phyloP scores from a whole-genome alignment of 2,797 vertebrate species.

The Sebastes nivosus region DNA sequence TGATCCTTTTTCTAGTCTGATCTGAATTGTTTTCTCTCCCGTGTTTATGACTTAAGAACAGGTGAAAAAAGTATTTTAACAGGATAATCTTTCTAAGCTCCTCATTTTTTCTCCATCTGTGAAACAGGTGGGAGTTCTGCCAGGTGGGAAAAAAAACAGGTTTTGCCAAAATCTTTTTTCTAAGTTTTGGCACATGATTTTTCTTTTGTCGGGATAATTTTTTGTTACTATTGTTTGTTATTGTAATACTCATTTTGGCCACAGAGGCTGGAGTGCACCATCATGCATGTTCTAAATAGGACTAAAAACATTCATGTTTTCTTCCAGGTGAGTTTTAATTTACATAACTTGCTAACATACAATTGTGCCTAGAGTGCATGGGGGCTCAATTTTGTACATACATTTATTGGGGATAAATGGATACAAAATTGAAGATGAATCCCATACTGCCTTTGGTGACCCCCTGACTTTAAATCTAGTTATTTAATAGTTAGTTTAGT shows the following conservation, averaged over 20 bases:
- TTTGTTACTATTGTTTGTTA: too few species aligned
- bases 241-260: too few species aligned
- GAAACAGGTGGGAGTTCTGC: too few species aligned
- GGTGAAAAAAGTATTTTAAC: not conserved
- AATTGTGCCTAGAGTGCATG: not conserved
- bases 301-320: not conserved
- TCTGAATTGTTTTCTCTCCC: not conserved
- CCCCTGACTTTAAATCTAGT: too few species aligned
- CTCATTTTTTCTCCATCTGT: not conserved
- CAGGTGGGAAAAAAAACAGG: too few species aligned
- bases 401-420: too few species aligned
- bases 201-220: fast-evolving
- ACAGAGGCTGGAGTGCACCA: too few species aligned
- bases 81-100: not conserved
- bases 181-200: too few species aligned
- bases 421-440: not conserved
- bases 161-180: too few species aligned
- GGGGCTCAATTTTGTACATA: not conserved
- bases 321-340: not conserved
- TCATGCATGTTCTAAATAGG: fast-evolving
- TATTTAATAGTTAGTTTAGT: too few species aligned
- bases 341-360: too few species aligned
- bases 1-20: not conserved
- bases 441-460: too few species aligned
- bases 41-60: not conserved